Evolutionary conservation across 2,888 invertebrate genomes (phyloP).

Genomic region (Pristionchus japonicus): DNA sequence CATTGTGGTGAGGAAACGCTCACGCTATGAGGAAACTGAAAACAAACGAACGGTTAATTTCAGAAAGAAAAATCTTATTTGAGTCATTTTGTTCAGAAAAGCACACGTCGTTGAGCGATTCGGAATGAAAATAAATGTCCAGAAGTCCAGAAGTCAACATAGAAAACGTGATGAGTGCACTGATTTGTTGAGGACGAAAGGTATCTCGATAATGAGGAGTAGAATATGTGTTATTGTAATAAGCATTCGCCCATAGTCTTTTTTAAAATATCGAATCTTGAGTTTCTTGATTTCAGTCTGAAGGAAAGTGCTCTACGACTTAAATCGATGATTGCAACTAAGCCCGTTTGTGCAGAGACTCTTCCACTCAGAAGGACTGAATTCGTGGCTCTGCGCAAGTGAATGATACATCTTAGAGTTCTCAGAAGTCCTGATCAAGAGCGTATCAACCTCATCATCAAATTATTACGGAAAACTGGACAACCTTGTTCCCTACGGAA

Average conservation of each 20-base stretch:
- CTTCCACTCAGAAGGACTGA: constrained; percentile 62
- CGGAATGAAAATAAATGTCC: constrained; percentile 38
- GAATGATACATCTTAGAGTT: too few species aligned
- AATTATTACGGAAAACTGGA: constrained; percentile 46
- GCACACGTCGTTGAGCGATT: not conserved
- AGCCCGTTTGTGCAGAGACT: constrained; percentile 60
- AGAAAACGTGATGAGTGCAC: not conserved
- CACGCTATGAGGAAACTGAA: too few species aligned
- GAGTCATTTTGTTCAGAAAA: not conserved
- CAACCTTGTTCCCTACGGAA: constrained; percentile 46
- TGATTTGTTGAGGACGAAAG: not conserved
- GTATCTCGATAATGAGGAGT: too few species aligned
- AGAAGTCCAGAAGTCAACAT: not conserved
- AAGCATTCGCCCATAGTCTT: too few species aligned
- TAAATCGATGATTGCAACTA: constrained; percentile 58
- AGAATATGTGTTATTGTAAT: too few species aligned
- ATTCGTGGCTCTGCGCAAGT: constrained; percentile 63
- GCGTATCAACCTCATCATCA: too few species aligned
- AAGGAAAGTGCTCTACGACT: constrained; percentile 51
- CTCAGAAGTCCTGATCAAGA: too few species aligned
- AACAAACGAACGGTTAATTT: too few species aligned
- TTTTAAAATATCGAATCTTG: too few species aligned
- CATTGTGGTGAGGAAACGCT: too few species aligned
- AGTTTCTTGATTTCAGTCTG: constrained; percentile 27
- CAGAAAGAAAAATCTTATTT: too few species aligned